phyloP scores from a whole-genome alignment of 2,113 vertebrate species.

The Esox niger region DNA sequence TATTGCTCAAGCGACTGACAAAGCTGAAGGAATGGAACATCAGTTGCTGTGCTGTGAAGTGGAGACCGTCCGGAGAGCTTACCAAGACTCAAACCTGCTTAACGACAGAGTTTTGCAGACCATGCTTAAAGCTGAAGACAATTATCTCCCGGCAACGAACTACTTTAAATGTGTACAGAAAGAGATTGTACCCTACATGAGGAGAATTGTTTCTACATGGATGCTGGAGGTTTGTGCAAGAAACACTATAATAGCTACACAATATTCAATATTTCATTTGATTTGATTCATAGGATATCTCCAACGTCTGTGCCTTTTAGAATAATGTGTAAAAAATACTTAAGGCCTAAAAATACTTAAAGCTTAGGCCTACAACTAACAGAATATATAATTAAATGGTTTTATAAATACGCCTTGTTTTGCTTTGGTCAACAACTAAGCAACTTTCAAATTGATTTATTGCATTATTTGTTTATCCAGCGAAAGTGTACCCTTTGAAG shows the following conservation, averaged over 20 bases:
- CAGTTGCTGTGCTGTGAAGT: constrained; percentile 91
- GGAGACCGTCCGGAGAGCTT: constrained; percentile 86
- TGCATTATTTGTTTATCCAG: not conserved
- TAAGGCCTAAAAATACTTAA: too few relatives aligned
- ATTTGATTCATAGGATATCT: not conserved
- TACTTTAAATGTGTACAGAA: constrained; percentile 96
- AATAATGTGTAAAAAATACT: too few relatives aligned
- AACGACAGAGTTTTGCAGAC: constrained; percentile 88
- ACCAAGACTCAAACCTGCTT: constrained; percentile 88
- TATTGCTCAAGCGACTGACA: not conserved
- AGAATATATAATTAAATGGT: not conserved
- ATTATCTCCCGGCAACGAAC: constrained; percentile 84
- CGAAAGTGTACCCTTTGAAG: not conserved
- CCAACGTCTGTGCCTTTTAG: not conserved
- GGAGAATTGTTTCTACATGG: constrained; percentile 94
- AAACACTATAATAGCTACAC: not conserved
- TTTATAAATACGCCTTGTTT: not conserved
- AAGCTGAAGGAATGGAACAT: constrained; percentile 79
- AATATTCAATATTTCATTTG: not conserved
- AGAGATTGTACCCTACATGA: constrained; percentile 90
- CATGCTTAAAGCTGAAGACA: constrained; percentile 89
- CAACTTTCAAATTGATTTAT: not conserved
- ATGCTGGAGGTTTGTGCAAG: constrained; percentile 88
- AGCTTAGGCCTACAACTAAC: too few relatives aligned
- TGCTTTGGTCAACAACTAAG: not conserved